phyloP scores from a whole-genome alignment of 1,140 invertebrate genomes.

The Drosophila sproati region DNA sequence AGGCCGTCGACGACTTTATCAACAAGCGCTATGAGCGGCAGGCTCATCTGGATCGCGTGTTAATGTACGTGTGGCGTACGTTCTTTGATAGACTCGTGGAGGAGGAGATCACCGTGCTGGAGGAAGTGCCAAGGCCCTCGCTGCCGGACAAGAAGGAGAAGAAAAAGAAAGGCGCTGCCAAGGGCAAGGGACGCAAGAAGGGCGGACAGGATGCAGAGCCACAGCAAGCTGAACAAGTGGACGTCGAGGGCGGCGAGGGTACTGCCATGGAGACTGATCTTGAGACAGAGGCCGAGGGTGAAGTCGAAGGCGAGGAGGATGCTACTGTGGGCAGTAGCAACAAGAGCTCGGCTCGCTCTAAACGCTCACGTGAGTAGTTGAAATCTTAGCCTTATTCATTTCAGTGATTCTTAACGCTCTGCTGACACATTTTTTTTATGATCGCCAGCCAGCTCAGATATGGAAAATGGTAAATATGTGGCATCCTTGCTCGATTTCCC shows the following conservation, averaged over 20 bases:
- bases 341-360: slow-evolving; percentile 66
- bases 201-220: slow-evolving; percentile 65
- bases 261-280: slow-evolving; percentile 48
- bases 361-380: slow-evolving; percentile 52
- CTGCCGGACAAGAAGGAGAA: slow-evolving; percentile 72
- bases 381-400: background rate
- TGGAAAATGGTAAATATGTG: slow-evolving; percentile 74
- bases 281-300: slow-evolving; percentile 56
- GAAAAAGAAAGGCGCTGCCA: slow-evolving; percentile 72
- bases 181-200: slow-evolving; percentile 65
- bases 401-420: background rate
- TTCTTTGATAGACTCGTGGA: slow-evolving; percentile 85
- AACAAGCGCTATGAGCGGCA: slow-evolving; percentile 79
- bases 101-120: slow-evolving; percentile 86
- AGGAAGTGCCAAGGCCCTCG: slow-evolving; percentile 84
- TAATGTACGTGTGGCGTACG: slow-evolving; percentile 86
- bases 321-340: slow-evolving; percentile 56
- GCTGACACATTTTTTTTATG: slow-evolving; percentile 17
- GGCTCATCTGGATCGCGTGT: slow-evolving; percentile 84
- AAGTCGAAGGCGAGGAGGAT: slow-evolving; percentile 51
- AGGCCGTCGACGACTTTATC: slow-evolving; percentile 78
- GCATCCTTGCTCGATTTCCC: slow-evolving; percentile 15
- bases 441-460: slow-evolving; percentile 71
- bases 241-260: slow-evolving; percentile 43
- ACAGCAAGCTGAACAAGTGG: slow-evolving; percentile 32